A percentile compares a stretch with the other conserved stretches of the same genome.
phyloP scores from a whole-genome alignment of 2,797 vertebrate species.

The Enteromius fasciolatus region DNA sequence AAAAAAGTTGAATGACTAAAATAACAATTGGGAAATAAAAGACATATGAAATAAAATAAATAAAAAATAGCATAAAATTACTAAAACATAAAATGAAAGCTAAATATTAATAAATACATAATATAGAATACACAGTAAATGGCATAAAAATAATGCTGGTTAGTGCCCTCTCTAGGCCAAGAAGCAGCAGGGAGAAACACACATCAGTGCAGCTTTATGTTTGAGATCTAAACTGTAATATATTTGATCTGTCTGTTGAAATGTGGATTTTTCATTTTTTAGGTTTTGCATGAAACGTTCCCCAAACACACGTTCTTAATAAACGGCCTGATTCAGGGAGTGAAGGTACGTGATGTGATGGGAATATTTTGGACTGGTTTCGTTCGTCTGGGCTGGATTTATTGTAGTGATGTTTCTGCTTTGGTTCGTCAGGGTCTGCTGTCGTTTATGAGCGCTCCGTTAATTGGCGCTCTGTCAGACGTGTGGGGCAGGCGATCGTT shows the following conservation, averaged over 20 bases:
- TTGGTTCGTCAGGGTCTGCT: slow-evolving; percentile 78
- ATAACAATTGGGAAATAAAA: too few relatives aligned
- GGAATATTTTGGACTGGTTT: not conserved
- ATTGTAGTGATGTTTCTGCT: not conserved
- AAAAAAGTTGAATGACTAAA: not conserved
- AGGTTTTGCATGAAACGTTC: slow-evolving; percentile 89
- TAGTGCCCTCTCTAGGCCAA: too few relatives aligned
- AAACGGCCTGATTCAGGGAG: slow-evolving; percentile 90
- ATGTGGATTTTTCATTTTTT: slow-evolving; percentile 16
- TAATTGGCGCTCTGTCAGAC: slow-evolving; percentile 87
- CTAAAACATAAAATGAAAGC: not conserved
- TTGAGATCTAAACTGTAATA: too few relatives aligned
- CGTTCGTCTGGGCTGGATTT: not conserved
- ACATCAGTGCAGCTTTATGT: not conserved
- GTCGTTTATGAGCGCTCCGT: slow-evolving; percentile 86
- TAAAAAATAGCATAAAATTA: too few relatives aligned
- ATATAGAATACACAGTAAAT: not conserved
- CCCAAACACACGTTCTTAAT: slow-evolving; percentile 87
- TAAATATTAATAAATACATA: not conserved
- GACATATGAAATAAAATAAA: too few relatives aligned
- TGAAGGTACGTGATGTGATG: slow-evolving; percentile 80
- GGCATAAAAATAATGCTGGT: not conserved
- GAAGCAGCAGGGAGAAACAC: not conserved
- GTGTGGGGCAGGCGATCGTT: slow-evolving; percentile 86
- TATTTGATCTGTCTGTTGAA: not conserved